Evolutionary conservation across 35 echinoderm and acorn worm species (phyloP), one percentile per base, ranked within the genome.

Genomic region (Ptychodera flava): DNA sequence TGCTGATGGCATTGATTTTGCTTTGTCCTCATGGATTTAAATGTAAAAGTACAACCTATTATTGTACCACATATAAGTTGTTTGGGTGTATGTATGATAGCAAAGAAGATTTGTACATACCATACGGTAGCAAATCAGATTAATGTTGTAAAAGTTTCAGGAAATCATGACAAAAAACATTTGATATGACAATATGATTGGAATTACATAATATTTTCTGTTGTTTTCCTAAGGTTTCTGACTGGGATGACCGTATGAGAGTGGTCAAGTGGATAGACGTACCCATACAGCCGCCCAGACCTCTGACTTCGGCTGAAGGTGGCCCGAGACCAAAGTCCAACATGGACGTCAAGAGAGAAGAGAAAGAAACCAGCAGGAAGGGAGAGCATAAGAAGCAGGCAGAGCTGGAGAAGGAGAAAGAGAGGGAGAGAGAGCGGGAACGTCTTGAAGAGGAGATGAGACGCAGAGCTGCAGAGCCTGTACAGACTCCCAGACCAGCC

Each of bases 231-330:
- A 28, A 98, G 95, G 90, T 98, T 34, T 30, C 85, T 15, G 95
- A 98, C 79, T 98, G 95, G 95, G 95, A 98, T 90, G 95, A 98
- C 79, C 90, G 95, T 36, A 81, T 94, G 84, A 91, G 95, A 31
- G 92, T 88, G 10, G 95, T 98, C 85, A 98, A 92, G 28, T 98
- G 95, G 95, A 92, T 98, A 0, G 95, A 98, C 88, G 89, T 98
- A 33, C 90, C 92, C 1, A 30, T 87, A 80, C 33, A 78, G 0
- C 76, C 87, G 22, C 86, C 78, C 1, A 79, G 95, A 37, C 92
- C 95, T 32, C 77, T 76, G 1, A 94, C 95, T 22, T 91, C 95
- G 0, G 88, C 87, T 64, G 92, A 94, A 28, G 79, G 33, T 0
- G 31, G 31, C 32, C 82, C 85, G 6, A 83, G 95, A 30, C 95